Percentiles rank a stretch among this genome's conserved stretches.
These are phyloP conservation scores for Spisula subtruncata DNA, from an alignment of 2,888 invertebrate genomes.

Conservation along the genomic window DNA sequence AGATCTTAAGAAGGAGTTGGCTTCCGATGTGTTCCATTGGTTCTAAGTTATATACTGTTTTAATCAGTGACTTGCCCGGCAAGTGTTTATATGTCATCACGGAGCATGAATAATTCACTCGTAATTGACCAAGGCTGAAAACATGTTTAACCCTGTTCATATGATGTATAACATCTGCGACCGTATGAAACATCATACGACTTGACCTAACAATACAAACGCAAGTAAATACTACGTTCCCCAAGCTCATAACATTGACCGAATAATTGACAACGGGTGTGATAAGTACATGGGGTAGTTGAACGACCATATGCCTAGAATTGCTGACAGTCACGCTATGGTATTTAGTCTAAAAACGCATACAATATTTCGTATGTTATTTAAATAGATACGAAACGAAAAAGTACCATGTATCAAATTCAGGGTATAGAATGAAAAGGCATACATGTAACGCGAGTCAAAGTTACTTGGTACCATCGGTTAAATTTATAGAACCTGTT, in stretches of 20 bases:
- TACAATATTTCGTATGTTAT: too few species aligned
- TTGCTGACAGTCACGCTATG: too few species aligned
- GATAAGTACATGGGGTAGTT: background rate
- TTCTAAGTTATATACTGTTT: background rate
- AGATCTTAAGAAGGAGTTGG: too few species aligned
- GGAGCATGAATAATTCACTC: conserved; percentile 11
- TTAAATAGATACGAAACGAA: too few species aligned
- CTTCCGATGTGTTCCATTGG: too few species aligned
- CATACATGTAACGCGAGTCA: too few species aligned
- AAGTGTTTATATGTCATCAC: background rate
- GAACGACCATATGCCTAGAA: background rate
- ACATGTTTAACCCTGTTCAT: background rate
- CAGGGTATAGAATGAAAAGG: too few species aligned
- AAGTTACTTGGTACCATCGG: too few species aligned
- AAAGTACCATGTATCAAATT: too few species aligned
- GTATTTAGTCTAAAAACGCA: too few species aligned
- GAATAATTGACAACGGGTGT: background rate
- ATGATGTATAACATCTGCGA: background rate
- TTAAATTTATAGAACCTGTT: too few species aligned
- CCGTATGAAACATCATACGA: background rate
- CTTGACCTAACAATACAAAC: too few species aligned
- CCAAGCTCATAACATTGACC: background rate
- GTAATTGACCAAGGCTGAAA: background rate
- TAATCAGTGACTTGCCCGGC: background rate
- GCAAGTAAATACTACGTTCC: background rate